Evolutionary conservation across 2,113 vertebrate species (phyloP), one percentile per base, ranked within the genome.

Genomic region (Ibidorhyncha struthersii): DNA sequence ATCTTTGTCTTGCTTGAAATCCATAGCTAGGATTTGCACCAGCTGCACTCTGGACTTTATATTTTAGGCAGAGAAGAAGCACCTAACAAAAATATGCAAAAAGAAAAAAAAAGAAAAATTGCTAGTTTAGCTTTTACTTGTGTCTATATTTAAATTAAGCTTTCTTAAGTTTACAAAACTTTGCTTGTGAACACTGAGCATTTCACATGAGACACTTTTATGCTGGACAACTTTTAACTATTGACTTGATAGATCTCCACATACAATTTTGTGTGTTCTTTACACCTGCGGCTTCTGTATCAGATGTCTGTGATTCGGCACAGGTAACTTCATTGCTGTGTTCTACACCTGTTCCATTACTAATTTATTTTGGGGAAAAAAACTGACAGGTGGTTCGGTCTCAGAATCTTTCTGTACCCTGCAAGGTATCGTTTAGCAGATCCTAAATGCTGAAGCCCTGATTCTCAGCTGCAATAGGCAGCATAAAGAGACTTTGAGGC

Each of bases 61-160:
- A 83, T 96, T 96, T 89, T 96, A 97, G 93, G 89, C 93, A 96
- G 86, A 97, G 89, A 96, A 97, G 81, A 96, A 97, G 96, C 96
- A 97, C 96, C 97, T 97, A 96, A 96, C 62, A 95, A 95, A 97
- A 92, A 96, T 97, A 97, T 98, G 96, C 92, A 98, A 97, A 97
- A 95, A 92, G 47, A 41, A 86, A 85, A 95, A 88, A 67, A 76
- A 84, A 94, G 74, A 93, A 81, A 88, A 90, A 45, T 65, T 62
- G 34, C 66, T 93, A 89, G 81, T 86, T 91, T 96, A 93, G 90
- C 71, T 94, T 96, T 96, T 88, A 94, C 77, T 96, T 69, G 55
- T 97, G 76, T 96, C 90, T 96, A 71, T 96, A 89, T 91, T 97
- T 96, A 91, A 97, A 92, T 90, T 91, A 91, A 97, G 69, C 87